These are phyloP conservation scores for Spodoptera picta DNA, from an alignment of 2,888 invertebrate genomes.

Conservation along the genomic window DNA sequence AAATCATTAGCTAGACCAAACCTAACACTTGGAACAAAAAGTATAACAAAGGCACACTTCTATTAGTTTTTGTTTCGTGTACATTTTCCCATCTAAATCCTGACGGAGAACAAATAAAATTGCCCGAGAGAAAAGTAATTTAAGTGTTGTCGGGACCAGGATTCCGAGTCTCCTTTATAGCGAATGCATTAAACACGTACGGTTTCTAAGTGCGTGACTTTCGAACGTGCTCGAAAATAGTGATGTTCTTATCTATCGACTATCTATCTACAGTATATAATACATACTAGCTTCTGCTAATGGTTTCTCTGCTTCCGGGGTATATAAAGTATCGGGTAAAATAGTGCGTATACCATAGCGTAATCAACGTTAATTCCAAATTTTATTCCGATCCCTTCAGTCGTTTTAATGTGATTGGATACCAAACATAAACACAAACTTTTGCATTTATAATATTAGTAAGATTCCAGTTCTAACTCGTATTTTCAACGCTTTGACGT, in stretches of 20 bases:
- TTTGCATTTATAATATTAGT: no score
- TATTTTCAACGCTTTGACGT: no score
- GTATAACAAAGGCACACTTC: conserved; percentile 41
- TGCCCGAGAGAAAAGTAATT: conserved; percentile 64
- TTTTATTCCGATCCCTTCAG: no score
- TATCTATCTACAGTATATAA: conserved; percentile 5
- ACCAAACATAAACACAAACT: no score
- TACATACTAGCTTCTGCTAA: no score
- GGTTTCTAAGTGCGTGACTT: conserved; percentile 56
- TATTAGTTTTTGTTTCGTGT: conserved; percentile 57
- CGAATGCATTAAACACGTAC: conserved; percentile 67
- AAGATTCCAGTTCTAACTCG: no score
- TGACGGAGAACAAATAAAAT: conserved; percentile 59
- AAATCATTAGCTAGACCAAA: conserved; percentile 51
- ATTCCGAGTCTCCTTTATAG: conserved; percentile 60
- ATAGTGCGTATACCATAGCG: no score
- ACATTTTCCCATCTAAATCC: conserved; percentile 56
- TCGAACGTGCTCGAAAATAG: conserved; percentile 32
- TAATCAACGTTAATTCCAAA: no score
- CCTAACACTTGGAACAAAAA: conserved; percentile 46
- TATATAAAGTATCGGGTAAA: no score
- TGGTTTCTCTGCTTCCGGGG: no score
- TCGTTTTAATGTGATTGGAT: no score
- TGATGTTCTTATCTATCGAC: conserved; percentile 20
- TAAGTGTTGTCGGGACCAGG: conserved; percentile 63